Evolutionary conservation across 2,888 invertebrate species (phyloP), one percentile per base, ranked within the genome.

Genomic region (Chrysopilus asiliformis): DNA sequence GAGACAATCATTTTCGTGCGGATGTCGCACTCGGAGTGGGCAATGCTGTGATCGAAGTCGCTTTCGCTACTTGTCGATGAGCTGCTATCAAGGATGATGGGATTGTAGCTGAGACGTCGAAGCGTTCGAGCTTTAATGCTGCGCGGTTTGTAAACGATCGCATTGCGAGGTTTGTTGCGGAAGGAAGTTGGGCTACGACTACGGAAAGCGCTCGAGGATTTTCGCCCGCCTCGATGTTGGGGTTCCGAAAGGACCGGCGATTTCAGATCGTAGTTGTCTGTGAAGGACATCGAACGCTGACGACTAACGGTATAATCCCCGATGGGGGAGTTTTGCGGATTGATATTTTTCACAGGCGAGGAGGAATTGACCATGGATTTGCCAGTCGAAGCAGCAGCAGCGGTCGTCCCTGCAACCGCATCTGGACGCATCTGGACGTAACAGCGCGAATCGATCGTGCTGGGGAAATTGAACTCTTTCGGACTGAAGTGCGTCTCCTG

Each of bases 11-110:
- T 55, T 10, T 59, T 55, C 2, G 57, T 50, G 3, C 70, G 55
- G 35, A 71, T 70, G 40, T 71, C 70, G 24, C 69, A 71, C 43
- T 71, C 71, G 2, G 71, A 71, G 35, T 70, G 68, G 0, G 70
- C 70, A 38, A 70, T 56, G 39, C 56, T 62, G 14, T 53, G 57
- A 46, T 63, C 60, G 35, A 50, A 49, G 9, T 53, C 53, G 32
- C 65, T 66, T 43, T 69, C 70, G 15, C 38, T 67, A 39, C 68
- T 68, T 16, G 70, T 68, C 25, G 70, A 69, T 40, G 68, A 68
- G 37, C 68, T 67, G 17, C 67, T 66, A 45, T 68, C 68, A 38
- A 67, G 57, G 5, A 66, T 67, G 49, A 67, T 66, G 16, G 72
- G 72, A 56, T 72, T 72, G 48, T 72, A 72, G 43, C 71, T 71